Percentiles rank a stretch among this genome's conserved stretches.
These are phyloP conservation scores for Leptopilina boulardi DNA, from an alignment of 1,140 invertebrate species.

Conservation along the genomic window DNA sequence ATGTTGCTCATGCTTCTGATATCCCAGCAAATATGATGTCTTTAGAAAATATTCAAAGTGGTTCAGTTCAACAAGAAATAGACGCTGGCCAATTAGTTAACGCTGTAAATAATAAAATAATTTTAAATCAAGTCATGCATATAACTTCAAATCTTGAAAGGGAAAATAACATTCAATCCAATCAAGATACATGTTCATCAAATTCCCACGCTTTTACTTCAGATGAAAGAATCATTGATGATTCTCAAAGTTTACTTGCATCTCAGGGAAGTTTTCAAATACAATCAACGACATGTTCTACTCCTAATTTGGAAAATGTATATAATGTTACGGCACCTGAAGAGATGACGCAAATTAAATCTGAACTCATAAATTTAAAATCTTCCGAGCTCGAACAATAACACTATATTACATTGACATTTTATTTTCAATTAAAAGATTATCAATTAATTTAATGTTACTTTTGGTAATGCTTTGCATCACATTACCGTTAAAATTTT, in stretches of 20 bases:
- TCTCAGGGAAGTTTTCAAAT: slow-evolving; percentile 65
- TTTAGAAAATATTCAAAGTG: slow-evolving; percentile 69
- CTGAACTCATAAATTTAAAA: slow-evolving; percentile 48
- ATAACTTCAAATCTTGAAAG: slow-evolving; percentile 55
- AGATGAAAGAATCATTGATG: slow-evolving; percentile 69
- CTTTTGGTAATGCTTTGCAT: neutral
- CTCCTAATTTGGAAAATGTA: slow-evolving; percentile 67
- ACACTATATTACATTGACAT: slow-evolving; percentile 42
- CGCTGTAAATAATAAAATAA: slow-evolving; percentile 37
- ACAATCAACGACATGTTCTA: slow-evolving; percentile 68
- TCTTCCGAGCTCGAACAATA: slow-evolving; percentile 60
- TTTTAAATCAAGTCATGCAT: slow-evolving; percentile 67
- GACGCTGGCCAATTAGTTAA: slow-evolving; percentile 38
- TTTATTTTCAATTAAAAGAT: neutral
- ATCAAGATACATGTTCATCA: slow-evolving; percentile 62
- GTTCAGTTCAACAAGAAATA: slow-evolving; percentile 40
- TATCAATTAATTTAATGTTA: slow-evolving; percentile 30
- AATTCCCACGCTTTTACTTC: slow-evolving; percentile 68
- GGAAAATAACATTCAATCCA: slow-evolving; percentile 66
- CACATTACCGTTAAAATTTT: slow-evolving; percentile 51
- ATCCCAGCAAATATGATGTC: slow-evolving; percentile 74
- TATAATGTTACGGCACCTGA: slow-evolving; percentile 70
- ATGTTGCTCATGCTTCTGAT: slow-evolving; percentile 71
- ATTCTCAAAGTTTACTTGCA: slow-evolving; percentile 71
- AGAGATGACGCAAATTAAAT: slow-evolving; percentile 59